Evolutionary conservation across 2,888 invertebrate species (phyloP).

Genomic region (Eurytoma californica): DNA sequence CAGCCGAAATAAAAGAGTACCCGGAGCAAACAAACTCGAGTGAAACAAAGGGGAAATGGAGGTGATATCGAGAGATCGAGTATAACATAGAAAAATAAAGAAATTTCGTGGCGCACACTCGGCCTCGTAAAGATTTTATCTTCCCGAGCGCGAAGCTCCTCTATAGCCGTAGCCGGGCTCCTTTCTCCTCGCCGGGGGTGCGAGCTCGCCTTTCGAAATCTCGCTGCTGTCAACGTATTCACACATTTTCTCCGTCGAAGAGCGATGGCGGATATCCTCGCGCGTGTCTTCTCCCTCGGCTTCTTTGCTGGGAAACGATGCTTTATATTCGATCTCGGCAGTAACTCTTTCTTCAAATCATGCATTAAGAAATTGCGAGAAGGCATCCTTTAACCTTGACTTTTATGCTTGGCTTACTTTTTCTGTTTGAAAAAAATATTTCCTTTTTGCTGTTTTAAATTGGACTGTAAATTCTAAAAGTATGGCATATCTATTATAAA

Average conservation of each 20-base stretch:
- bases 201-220: background rate
- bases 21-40: too few relatives aligned
- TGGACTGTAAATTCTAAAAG: too few relatives aligned
- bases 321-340: conserved; percentile 10
- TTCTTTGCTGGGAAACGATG: background rate
- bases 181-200: background rate
- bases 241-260: conserved; percentile 6
- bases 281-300: conserved; percentile 3
- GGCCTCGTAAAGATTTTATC: conserved; percentile 66
- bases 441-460: too few relatives aligned
- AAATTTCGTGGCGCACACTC: conserved; percentile 46
- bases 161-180: background rate
- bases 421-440: too few relatives aligned
- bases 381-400: too few relatives aligned
- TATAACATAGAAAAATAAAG: conserved; percentile 16
- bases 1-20: too few relatives aligned
- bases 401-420: too few relatives aligned
- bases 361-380: too few relatives aligned
- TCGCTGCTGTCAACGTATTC: conserved; percentile 2
- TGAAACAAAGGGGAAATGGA: background rate
- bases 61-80: background rate
- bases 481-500: too few relatives aligned
- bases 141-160: conserved; percentile 51
- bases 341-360: too few relatives aligned
- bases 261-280: background rate